A percentile compares a stretch with the other conserved stretches of the same genome.
These are phyloP conservation scores for Holothuria glaberrima DNA, from an alignment of 35 echinoderm and acorn worm genomes.

Conservation along the genomic window DNA sequence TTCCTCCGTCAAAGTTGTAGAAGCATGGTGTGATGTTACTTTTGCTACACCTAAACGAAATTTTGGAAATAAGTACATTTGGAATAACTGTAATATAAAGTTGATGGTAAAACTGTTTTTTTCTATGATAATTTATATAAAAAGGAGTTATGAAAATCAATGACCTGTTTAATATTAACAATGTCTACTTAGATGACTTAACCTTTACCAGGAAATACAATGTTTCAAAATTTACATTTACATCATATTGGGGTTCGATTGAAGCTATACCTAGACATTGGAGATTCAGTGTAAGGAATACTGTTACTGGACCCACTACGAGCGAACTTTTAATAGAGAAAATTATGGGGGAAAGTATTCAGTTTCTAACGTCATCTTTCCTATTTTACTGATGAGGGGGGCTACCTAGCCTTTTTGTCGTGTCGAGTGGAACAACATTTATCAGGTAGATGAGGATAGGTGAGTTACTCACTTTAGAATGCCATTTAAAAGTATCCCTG, in stretches of 20 bases:
- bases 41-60: no score
- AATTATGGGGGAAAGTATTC: background rate
- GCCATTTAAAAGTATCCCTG: background rate
- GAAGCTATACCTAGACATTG: background rate
- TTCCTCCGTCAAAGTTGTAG: background rate
- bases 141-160: background rate
- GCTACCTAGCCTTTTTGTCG: background rate
- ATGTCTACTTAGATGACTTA: no score
- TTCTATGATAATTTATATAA: background rate
- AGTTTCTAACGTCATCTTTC: background rate
- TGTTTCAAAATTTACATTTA: background rate
- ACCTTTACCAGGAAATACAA: slow-evolving; percentile 10
- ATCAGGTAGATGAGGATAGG: background rate
- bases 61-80: background rate
- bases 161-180: no score
- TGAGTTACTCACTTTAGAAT: background rate
- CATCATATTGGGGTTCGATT: background rate
- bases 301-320: background rate
- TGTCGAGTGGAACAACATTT: background rate
- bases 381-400: background rate
- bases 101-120: slow-evolving; percentile 22
- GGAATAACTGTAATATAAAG: background rate
- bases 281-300: background rate
- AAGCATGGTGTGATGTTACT: background rate
- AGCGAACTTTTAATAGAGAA: background rate